Evolutionary conservation across 1,140 invertebrate genomes (phyloP), one percentile per base, ranked within the genome.

Genomic region (Pseudomyrmex cubaensis): DNA sequence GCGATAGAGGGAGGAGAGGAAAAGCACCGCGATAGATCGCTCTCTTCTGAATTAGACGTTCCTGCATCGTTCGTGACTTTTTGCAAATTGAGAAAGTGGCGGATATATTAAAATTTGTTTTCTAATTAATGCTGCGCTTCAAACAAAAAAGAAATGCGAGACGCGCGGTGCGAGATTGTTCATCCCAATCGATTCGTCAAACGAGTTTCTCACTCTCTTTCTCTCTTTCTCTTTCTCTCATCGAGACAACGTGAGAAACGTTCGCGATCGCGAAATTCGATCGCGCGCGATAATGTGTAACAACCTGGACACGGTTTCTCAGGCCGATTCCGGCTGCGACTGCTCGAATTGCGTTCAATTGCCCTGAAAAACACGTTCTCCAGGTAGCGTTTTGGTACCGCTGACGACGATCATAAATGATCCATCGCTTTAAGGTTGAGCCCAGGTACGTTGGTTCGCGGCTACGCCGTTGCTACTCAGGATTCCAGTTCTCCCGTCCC

Each of bases 381-480:
- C 86, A 57, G 85, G 74, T 80, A 87, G 62, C 85, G 17, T 83
- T 80, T 87, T 72, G 82, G 85, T 82, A 87, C 54, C 67, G 25
- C 20, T 35, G 78, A 17, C 61, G 73, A 64, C 69, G 67, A 73
- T 12, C 73, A 84, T 76, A 76, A 93, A 90, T 93, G 93, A 94
- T 94, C 93, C 92, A 94, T 94, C 93, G 93, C 92, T 94, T 94
- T 93, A 94, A 94, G 91, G 86, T 91, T 91, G 91, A 92, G 91
- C 91, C 92, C 90, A 92, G 92, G 92, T 93, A 91, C 92, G 92
- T 90, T 84, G 92, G 88, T 92, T 93, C 90, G 92, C 92, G 91
- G 92, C 93, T 93, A 92, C 92, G 93, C 91, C 92, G 93, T 93
- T 94, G 93, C 93, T 94, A 94, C 93, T 93, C 93, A 92, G 92